phyloP scores from a whole-genome alignment of 2,888 invertebrate species.

The Saturnia pavonia region DNA sequence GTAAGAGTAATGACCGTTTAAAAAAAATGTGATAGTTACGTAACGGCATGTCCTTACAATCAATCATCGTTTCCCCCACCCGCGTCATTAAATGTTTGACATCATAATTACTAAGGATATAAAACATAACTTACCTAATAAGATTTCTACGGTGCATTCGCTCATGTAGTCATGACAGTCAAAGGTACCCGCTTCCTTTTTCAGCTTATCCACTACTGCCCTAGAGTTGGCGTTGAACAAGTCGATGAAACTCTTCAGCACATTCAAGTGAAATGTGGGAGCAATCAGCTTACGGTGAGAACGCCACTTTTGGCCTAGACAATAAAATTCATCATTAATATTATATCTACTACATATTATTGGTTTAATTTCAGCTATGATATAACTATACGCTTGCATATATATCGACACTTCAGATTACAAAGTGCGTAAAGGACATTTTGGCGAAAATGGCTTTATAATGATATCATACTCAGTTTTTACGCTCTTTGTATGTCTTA shows the following conservation, averaged over 20 bases:
- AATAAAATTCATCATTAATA: background rate
- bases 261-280: constrained; percentile 93
- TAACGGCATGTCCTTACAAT: no score
- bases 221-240: constrained; percentile 92
- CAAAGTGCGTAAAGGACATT: no score
- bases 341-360: background rate
- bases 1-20: no score
- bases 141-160: constrained; percentile 91
- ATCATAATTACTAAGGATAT: background rate
- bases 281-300: constrained; percentile 93
- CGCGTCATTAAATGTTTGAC: no score
- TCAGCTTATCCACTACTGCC: constrained; percentile 87
- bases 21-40: no score
- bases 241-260: constrained; percentile 92
- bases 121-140: constrained; percentile 82
- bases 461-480: no score
- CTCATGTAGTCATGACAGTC: constrained; percentile 93
- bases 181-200: constrained; percentile 86
- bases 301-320: constrained; percentile 90
- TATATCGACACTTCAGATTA: no score
- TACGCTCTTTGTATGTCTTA: no score
- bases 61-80: no score
- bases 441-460: no score
- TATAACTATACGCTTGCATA: no score
- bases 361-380: background rate